Conservation (phyloP, 1,140 invertebrate species). For the Phocides pigmalion region DNA sequence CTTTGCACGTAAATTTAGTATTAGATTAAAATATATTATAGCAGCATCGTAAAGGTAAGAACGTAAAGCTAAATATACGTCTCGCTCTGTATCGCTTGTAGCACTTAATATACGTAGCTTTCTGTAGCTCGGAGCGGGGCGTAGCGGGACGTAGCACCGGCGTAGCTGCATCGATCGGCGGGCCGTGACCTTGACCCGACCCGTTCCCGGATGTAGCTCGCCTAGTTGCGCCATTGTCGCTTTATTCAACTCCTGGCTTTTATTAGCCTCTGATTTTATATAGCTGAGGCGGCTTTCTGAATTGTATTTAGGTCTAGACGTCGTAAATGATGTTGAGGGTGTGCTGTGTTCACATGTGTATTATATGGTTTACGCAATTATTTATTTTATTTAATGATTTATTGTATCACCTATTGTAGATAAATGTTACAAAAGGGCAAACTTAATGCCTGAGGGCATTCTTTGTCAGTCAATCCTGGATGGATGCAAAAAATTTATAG, state of each 20-base stretch:
- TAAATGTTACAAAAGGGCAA: too few relatives aligned
- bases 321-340: conserved; percentile 18
- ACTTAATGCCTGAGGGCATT: too few relatives aligned
- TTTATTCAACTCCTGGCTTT: conserved; percentile 67
- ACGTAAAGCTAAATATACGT: conserved; percentile 45
- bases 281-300: conserved; percentile 41
- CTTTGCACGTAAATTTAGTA: too few relatives aligned
- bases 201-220: conserved; percentile 73
- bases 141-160: conserved; percentile 55
- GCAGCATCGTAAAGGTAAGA: conserved; percentile 9
- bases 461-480: too few relatives aligned
- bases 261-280: conserved; percentile 69
- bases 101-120: conserved; percentile 44
- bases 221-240: conserved; percentile 76
- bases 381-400: too few relatives aligned
- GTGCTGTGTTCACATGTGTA: background rate
- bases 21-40: too few relatives aligned
- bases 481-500: too few relatives aligned
- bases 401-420: too few relatives aligned
- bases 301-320: conserved; percentile 33
- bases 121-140: conserved; percentile 50
- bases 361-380: too few relatives aligned
- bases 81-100: conserved; percentile 54
- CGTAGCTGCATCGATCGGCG: conserved; percentile 82
- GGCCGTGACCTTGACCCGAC: conserved; percentile 83